Base-by-base conservation (phyloP, 2,797 vertebrate genomes). In the Neosilurus hyrtlii region DNA sequence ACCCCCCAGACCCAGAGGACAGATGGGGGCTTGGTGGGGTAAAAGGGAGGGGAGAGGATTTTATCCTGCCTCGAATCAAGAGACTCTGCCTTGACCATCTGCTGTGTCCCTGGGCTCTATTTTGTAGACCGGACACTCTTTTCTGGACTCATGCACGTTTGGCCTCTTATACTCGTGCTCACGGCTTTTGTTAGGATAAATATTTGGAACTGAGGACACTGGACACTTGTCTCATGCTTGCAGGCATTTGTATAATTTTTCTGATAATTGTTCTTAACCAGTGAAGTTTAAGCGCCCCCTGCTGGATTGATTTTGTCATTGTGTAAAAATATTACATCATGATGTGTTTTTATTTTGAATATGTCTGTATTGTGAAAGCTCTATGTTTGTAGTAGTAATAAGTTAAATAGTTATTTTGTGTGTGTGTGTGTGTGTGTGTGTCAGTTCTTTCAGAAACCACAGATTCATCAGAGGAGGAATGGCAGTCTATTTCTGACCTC, bases 401-500 rank as follows among this genome's bases (percentile, higher is more conserved):
- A 16, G 26, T 43, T 43, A 8, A 43, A 2, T 4, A 43, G 4
- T 43, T 43, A 5, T 4, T 43, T 4, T 43, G 43, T 43, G 43
- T 43, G 43, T 43, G 43, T 43, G 43, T 43, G 43, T 43, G 43
- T 43, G 43, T 43, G 43, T 43, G 24, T 67, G 59, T 89, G 37
- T 0, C 87, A 97, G 96, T 96, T 87, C 94, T 96, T 82, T 96
- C 95, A 0, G 95, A 96, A 90, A 95, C 94, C 0, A 91, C 94
- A 22, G 96, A 96, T 30, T 93, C 95, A 0, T 92, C 95, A 1
- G 96, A 97, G 63, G 96, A 96, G 9, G 96, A 97, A 89, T 98
- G 97, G 97, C 95, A 96, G 91, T 96, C 96, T 78, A 96, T 98
- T 63, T 94, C 96, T 0, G 95, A 96, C 88, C 92, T 98, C 72